Evolutionary conservation across 2,888 invertebrate species (phyloP).

Genomic region (Caradrina clavipalpis): DNA sequence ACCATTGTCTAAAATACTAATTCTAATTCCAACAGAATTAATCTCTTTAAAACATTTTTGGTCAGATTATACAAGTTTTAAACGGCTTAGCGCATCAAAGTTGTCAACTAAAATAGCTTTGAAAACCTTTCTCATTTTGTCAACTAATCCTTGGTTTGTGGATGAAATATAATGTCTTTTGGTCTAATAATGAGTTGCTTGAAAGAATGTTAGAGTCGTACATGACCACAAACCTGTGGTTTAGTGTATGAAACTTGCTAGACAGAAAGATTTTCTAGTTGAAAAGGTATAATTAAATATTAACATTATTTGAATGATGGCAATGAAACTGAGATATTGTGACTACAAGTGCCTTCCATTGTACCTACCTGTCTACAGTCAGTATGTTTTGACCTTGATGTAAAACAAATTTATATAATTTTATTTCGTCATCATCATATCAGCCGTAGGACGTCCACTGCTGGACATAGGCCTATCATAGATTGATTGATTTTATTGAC

Average conservation of each 20-base stretch:
- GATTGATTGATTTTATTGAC: too few relatives aligned
- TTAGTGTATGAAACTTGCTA: slow-evolving; percentile 18
- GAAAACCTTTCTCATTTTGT: slow-evolving; percentile 35
- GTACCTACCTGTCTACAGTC: too few relatives aligned
- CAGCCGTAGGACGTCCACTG: too few relatives aligned
- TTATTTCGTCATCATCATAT: too few relatives aligned
- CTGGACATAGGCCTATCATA: too few relatives aligned
- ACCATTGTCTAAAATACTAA: neutral
- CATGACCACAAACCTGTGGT: slow-evolving; percentile 33
- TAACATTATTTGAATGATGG: neutral
- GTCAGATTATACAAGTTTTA: slow-evolving; percentile 40
- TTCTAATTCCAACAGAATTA: slow-evolving; percentile 10
- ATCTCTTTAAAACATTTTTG: slow-evolving; percentile 27
- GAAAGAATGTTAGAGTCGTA: slow-evolving; percentile 22
- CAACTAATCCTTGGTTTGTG: slow-evolving; percentile 42
- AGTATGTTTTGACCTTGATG: too few relatives aligned
- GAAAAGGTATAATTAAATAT: too few relatives aligned
- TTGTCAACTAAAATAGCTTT: slow-evolving; percentile 34
- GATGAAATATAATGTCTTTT: slow-evolving; percentile 36
- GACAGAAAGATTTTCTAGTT: neutral
- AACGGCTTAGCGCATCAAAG: slow-evolving; percentile 42
- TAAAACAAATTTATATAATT: too few relatives aligned
- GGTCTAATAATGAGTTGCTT: slow-evolving; percentile 12
- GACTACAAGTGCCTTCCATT: too few relatives aligned
- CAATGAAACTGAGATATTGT: too few relatives aligned